phyloP scores from a whole-genome alignment of 2,888 invertebrate species.

The Papilio elwesi region DNA sequence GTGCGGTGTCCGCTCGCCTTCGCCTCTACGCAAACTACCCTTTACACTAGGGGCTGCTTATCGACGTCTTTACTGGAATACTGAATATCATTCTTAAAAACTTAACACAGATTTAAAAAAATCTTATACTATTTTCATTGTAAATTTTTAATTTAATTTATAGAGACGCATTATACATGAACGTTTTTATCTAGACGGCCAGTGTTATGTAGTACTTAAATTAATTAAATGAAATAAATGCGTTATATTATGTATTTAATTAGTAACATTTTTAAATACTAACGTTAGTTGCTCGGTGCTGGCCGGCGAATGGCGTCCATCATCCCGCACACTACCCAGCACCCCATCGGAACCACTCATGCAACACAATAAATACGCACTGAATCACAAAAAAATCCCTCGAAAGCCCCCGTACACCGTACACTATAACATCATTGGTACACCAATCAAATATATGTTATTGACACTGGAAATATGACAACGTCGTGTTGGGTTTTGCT shows the following conservation, averaged over 20 bases:
- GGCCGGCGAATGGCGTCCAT: slow-evolving; percentile 78
- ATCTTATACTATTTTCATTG: background rate
- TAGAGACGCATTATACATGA: background rate
- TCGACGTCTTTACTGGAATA: slow-evolving; percentile 17
- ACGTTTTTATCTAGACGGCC: background rate
- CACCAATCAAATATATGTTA: slow-evolving; percentile 45
- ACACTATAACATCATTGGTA: slow-evolving; percentile 43
- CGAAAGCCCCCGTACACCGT: slow-evolving; percentile 53
- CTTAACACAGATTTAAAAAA: background rate
- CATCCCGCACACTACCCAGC: slow-evolving; percentile 65
- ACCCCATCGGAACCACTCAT: slow-evolving; percentile 78
- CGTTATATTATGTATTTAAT: background rate
- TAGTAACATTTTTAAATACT: slow-evolving; percentile 50
- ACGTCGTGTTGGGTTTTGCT: slow-evolving; percentile 56
- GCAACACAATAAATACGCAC: slow-evolving; percentile 73
- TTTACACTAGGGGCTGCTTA: slow-evolving; percentile 14
- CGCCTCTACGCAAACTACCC: slow-evolving; percentile 27
- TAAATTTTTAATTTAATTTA: background rate
- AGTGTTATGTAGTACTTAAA: background rate
- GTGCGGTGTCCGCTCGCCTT: slow-evolving; percentile 24
- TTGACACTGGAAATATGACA: slow-evolving; percentile 49
- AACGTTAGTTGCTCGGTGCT: slow-evolving; percentile 81
- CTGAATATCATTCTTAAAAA: slow-evolving; percentile 9
- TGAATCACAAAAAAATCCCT: slow-evolving; percentile 62
- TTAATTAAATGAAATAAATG: background rate